phyloP scores from a whole-genome alignment of 2,113 vertebrate species.

The Dicaeum eximium region DNA sequence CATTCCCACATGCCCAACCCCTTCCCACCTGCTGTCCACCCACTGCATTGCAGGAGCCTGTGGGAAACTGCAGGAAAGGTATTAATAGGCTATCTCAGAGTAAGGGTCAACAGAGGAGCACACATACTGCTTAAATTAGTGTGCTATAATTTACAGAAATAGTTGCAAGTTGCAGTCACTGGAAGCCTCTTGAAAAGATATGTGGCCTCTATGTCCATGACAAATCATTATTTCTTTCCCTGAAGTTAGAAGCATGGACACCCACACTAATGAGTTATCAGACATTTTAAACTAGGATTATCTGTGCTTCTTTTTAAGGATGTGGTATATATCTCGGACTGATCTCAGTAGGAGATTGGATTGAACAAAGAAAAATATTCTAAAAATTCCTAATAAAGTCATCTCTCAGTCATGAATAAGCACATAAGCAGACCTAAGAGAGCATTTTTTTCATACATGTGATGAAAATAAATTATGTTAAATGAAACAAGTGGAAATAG shows the following conservation, averaged over 20 bases:
- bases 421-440: not conserved
- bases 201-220: not conserved
- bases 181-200: not conserved
- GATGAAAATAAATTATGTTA: not conserved
- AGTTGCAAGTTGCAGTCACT: not conserved
- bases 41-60: not conserved
- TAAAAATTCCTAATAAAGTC: not conserved
- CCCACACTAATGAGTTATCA: not conserved
- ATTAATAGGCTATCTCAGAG: not conserved
- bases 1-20: not conserved
- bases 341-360: not conserved
- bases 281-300: not conserved
- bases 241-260: not conserved
- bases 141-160: not conserved
- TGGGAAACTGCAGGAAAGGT: not conserved
- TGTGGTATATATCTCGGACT: not conserved
- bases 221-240: constrained; percentile 3
- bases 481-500: not conserved
- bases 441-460: not conserved
- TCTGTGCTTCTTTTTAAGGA: not conserved
- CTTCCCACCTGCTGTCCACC: constrained; percentile 4
- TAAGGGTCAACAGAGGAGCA: not conserved
- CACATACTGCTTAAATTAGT: not conserved
- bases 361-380: not conserved
- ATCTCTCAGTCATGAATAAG: not conserved